A percentile compares a stretch with the other conserved stretches of the same genome.
Evolutionary conservation across 2,797 vertebrate species (phyloP).

Genomic region (Notolepis coatsorum): DNA sequence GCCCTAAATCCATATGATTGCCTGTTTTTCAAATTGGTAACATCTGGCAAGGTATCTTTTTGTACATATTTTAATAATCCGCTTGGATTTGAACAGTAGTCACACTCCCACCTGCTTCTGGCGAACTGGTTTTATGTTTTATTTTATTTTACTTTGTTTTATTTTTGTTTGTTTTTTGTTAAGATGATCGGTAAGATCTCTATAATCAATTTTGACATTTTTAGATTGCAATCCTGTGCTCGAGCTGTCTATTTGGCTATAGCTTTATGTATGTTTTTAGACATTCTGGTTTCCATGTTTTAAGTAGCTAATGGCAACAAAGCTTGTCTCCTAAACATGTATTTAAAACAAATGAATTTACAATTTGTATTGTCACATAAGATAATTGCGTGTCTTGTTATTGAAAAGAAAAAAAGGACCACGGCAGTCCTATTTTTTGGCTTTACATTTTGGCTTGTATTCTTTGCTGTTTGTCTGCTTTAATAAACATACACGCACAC

Average conservation of each 20-base stretch:
- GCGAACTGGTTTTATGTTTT: constrained; percentile 90
- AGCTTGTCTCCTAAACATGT: constrained; percentile 90
- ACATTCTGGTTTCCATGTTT: constrained; percentile 92
- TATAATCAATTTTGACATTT: constrained; percentile 75
- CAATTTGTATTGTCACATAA: constrained; percentile 94
- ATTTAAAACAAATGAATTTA: constrained; percentile 86
- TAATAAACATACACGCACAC: constrained; percentile 98
- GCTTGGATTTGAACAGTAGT: constrained; percentile 92
- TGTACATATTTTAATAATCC: constrained; percentile 98
- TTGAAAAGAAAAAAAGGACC: constrained; percentile 68
- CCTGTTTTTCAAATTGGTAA: constrained; percentile 91
- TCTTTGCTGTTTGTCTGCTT: constrained; percentile 99
- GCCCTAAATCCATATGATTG: constrained; percentile 89
- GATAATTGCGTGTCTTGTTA: constrained; percentile 90
- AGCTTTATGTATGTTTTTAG: constrained; percentile 93
- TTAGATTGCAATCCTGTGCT: constrained; percentile 89
- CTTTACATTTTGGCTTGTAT: constrained; percentile 99
- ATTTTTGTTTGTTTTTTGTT: constrained; percentile 80
- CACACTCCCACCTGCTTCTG: constrained; percentile 94
- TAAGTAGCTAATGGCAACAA: constrained; percentile 87
- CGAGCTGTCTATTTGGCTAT: constrained; percentile 91
- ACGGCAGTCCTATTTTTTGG: constrained; percentile 86
- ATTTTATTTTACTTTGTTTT: constrained; percentile 71
- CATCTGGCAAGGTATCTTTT: constrained; percentile 93
- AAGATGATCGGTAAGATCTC: constrained; percentile 74